Percentiles rank a stretch among this genome's conserved stretches.
phyloP scores from a whole-genome alignment of 1,140 invertebrate species.

The Chionoecetes opilio region DNA sequence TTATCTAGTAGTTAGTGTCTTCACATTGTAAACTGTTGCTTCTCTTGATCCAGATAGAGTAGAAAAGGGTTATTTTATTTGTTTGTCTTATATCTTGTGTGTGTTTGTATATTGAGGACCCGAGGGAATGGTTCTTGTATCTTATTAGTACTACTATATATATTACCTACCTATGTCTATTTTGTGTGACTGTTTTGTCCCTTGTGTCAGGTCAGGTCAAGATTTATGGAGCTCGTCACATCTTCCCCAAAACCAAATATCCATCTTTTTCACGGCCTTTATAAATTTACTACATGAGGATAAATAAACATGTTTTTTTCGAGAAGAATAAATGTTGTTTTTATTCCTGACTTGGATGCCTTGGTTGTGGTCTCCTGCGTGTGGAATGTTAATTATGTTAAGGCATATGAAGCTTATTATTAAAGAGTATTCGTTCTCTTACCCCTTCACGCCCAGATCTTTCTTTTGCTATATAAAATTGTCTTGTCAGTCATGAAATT shows the following conservation, averaged over 20 bases:
- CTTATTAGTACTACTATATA: background rate
- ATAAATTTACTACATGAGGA: background rate
- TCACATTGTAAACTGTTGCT: background rate
- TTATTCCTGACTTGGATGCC: background rate
- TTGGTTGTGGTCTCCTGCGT: background rate
- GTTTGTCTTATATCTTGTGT: background rate
- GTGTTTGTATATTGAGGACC: constrained; percentile 5
- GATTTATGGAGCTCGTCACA: background rate
- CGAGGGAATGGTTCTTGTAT: background rate
- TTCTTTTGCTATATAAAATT: no score
- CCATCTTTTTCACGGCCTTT: constrained; percentile 6
- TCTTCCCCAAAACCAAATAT: background rate
- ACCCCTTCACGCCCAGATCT: no score
- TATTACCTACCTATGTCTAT: background rate
- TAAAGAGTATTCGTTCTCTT: no score
- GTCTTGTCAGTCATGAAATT: no score
- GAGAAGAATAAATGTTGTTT: background rate
- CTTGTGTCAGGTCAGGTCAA: background rate
- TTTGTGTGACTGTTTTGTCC: background rate
- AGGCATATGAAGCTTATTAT: no score
- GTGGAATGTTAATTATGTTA: no score
- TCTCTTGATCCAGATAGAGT: background rate
- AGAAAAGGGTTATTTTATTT: background rate
- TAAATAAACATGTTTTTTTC: constrained; percentile 25
- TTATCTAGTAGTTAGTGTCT: background rate